Evolutionary conservation across 1,140 invertebrate genomes (phyloP).

Genomic region (Thaumatotibia leucotreta): DNA sequence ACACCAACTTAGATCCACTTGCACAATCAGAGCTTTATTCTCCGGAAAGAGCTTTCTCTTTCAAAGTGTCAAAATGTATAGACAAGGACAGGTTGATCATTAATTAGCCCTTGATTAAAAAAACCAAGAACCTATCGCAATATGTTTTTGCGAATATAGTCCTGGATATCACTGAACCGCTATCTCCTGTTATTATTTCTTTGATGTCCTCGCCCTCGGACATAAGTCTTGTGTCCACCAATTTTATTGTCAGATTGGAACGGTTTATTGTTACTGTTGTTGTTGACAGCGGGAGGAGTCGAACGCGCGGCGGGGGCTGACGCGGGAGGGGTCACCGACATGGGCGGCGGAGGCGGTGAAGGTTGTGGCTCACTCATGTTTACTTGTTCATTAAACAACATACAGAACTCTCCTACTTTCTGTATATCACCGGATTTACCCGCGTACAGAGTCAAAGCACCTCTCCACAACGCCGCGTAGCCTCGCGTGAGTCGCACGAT

Average conservation of each 20-base stretch:
- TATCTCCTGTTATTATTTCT: conserved; percentile 75
- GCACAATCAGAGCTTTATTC: too few relatives aligned
- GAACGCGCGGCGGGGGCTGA: conserved; percentile 38
- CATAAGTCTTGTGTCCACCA: conserved; percentile 65
- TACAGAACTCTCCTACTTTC: conserved; percentile 91
- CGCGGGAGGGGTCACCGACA: conserved; percentile 42
- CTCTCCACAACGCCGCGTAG: conserved; percentile 93
- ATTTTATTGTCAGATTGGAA: conserved; percentile 5
- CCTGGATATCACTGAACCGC: conserved; percentile 13
- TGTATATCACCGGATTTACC: conserved; percentile 93
- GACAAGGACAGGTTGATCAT: too few relatives aligned
- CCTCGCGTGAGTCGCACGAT: conserved; percentile 94
- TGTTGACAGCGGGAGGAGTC: conserved; percentile 59
- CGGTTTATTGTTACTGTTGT: conserved; percentile 56
- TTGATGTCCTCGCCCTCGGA: conserved; percentile 77
- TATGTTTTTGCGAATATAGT: neutral
- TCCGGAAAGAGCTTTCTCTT: too few relatives aligned
- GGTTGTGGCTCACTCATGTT: conserved; percentile 95
- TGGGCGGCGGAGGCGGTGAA: conserved; percentile 64
- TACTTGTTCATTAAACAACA: conserved; percentile 88
- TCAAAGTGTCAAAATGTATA: too few relatives aligned
- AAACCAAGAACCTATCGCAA: too few relatives aligned
- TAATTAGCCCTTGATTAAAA: too few relatives aligned
- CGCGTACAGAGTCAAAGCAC: conserved; percentile 93
- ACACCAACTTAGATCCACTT: too few relatives aligned